Base-by-base conservation (phyloP, 2,888 invertebrate species). In the Drosophila affinis region DNA sequence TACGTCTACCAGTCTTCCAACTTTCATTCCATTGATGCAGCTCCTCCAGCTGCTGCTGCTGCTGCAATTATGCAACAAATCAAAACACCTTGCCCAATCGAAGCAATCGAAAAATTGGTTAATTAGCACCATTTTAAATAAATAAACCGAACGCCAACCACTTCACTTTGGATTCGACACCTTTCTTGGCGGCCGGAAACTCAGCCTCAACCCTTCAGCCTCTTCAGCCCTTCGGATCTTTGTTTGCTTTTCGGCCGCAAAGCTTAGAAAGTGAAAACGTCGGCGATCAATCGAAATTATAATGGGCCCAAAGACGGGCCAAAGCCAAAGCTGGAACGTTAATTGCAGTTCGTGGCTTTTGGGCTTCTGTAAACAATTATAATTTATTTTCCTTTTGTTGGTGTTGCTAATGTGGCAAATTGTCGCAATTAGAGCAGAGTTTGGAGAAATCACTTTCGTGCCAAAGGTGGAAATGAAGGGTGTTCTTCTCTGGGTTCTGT, bases 251-350 rank as follows among this genome's bases (percentile, higher is more conserved):
- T 51, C 12, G 52, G 44, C 32, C 21, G 45, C 12, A 10, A 21
- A 71, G 68, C 78, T 75, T 80, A 65, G 80, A 85, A 82, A 82
- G 82, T 82, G 88, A 82, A 82, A 67, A 69, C 48, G 49, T 56
- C 39, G 57, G 34, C 68, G 68, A 49, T 49, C 27, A 68, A 49
- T 32, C 68, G 24, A 55, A 68, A 55, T 55, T 49, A 49, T 45
- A 65, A 56, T 34, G 44, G 55, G n/a, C 69, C 69, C 14, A 39
- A 49, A 49, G 27, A 18, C 24, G 14, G 1, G 39, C n/a, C 39
- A 14, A 14, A 34, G 34, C 14, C 34, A 6, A 39, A 39, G 39
- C 39, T 45, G 65, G 7, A 55, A 44, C 65, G 55, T 68, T 68
- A 44, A 67, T 69, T 56, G 48, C 44, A 24, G 56, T 44, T 65